Base-by-base conservation (phyloP, 2,797 vertebrate species). In the Hoplostethus mediterraneus region DNA sequence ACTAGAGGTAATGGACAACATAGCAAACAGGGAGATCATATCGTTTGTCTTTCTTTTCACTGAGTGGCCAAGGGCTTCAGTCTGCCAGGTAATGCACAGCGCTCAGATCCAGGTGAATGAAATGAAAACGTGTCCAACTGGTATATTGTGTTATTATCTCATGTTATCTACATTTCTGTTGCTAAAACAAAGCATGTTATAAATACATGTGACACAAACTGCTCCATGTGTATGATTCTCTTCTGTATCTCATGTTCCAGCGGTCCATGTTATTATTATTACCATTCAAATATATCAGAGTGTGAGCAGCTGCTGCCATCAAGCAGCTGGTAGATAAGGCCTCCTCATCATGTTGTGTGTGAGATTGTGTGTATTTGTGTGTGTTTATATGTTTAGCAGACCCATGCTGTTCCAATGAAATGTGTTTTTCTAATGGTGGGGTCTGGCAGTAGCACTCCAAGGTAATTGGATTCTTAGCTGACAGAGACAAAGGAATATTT, bases 31-130 rank as follows among this genome's bases (percentile, higher is more conserved):
- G 51, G 71, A 68, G 75, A 81, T 77, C 33, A 74, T 67, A 36
- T 80, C 62, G 70, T 81, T 77, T 66, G 76, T 81, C 63, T 93
- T 80, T 73, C 73, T 73, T 90, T 80, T 79, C 30, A 71, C 77
- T 86, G 47, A 36, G 72, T 85, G 75, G 80, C 59, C 58, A 82
- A 90, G 84, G 78, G 87, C 81, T 94, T 94, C 93, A 94, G 92
- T 84, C 90, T 92, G 91, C 91, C 83, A 71, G 64, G 77, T 59
- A 68, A 49, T 48, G 33, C 9, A 33, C 11, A 38, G 33, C 71
- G 53, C 60, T 77, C 12, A 70, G 62, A 68, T 61, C 30, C 42
- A 36, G 10, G 45, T 6, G n/a, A n/a, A n/a, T 67, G 4, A 56
- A 59, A 52, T 6, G n/a, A 63, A 6, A 47, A 47, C 16, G 2